Base-by-base conservation (phyloP, 2,113 vertebrate genomes). In the Rhinopomastus cyanomelas region DNA sequence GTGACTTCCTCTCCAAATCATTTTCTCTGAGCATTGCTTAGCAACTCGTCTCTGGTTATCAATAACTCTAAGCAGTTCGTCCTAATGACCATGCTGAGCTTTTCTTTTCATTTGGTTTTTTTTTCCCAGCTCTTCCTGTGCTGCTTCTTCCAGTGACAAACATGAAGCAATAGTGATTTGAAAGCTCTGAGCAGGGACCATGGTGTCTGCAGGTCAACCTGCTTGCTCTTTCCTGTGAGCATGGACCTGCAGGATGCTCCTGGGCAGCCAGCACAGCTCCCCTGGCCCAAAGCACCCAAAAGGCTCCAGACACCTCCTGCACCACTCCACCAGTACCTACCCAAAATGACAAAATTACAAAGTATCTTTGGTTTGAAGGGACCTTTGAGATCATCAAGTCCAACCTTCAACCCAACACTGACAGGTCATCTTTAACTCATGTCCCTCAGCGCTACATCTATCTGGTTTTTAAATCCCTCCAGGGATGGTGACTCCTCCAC, bases 41-140 rank as follows among this genome's bases (percentile, higher is more conserved):
- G 77, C 89, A 89, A 69, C 89, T 87, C 67, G 18, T 78, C 81
- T 87, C 62, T 75, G n/a, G 15, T 81, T 85, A 76, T 83, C 74
- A 44, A 4, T 68, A 83, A 65, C 55, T 88, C 81, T 42, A 68
- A 62, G 60, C 52, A 89, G 79, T 53, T 89, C 55, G 71, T 77
- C 39, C 65, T 75, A 75, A 82, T 56, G 37, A 90, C 76, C 57
- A 19, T 46, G 22, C 84, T 80, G 48, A 6, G 52, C 12, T 87
- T 66, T 64, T 32, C 2, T 30, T 51, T 44, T 21, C 22, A 1
- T 13, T 22, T 19, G 3, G 6, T 12, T n/a, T 27, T 11, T 20
- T 42, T 37, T 11, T 11, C 7, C 3, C 22, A 66, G 16, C 25
- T 42, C 44, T 89, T 82, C 37, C 25, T 1, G 0, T 46, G 32